Evolutionary conservation across 1,140 invertebrate genomes (phyloP).

Genomic region (Neotoxoptera formosana): DNA sequence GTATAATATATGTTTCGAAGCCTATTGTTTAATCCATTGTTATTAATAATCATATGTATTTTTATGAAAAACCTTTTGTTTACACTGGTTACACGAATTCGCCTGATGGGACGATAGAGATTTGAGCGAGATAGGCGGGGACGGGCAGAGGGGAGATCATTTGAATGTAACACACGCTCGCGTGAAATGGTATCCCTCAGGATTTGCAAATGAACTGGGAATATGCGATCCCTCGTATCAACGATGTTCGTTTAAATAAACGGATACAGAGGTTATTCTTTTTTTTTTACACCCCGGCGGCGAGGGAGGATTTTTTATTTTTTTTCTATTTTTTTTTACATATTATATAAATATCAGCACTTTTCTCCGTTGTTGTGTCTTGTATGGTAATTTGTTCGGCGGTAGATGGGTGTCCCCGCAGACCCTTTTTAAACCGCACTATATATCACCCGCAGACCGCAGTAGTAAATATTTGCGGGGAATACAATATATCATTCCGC

Average conservation of each 20-base stretch:
- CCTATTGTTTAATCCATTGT: constrained; percentile 36
- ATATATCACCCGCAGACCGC: constrained; percentile 55
- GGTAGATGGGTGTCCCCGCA: constrained; percentile 38
- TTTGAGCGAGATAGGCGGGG: no score
- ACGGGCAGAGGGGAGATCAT: not conserved
- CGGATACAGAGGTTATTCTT: constrained; percentile 54
- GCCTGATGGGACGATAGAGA: not conserved
- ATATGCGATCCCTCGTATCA: constrained; percentile 58
- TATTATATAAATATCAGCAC: constrained; percentile 54
- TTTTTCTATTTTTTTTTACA: constrained; percentile 22
- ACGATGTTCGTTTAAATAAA: constrained; percentile 56
- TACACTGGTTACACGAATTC: constrained; percentile 41
- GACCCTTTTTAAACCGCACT: constrained; percentile 57
- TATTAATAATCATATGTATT: constrained; percentile 53
- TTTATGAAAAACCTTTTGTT: constrained; percentile 53
- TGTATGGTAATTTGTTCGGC: constrained; percentile 56
- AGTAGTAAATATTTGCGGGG: constrained; percentile 41
- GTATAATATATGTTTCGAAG: constrained; percentile 9
- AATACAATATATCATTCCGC: constrained; percentile 1
- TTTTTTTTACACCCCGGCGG: constrained; percentile 50
- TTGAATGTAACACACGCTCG: constrained; percentile 50
- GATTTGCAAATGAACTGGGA: constrained; percentile 57
- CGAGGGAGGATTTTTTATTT: constrained; percentile 9
- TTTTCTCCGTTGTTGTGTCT: constrained; percentile 45
- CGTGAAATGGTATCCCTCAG: constrained; percentile 54